phyloP scores from a whole-genome alignment of 2,888 invertebrate genomes.

The Diogma glabrata region DNA sequence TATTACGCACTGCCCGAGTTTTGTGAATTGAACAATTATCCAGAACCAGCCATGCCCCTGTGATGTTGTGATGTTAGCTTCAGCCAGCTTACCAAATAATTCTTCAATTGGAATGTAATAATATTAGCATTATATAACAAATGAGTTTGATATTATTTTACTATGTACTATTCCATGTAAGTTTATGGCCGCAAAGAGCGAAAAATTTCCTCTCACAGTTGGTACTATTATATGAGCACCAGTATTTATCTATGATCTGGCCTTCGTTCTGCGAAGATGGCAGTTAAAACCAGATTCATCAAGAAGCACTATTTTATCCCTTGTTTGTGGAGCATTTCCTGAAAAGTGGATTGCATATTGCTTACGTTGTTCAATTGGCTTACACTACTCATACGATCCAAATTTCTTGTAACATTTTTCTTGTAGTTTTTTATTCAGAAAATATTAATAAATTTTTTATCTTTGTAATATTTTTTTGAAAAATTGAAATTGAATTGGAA shows the following conservation, averaged over 20 bases:
- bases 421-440: too few species aligned
- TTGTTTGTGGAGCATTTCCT: neutral
- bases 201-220: neutral
- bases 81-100: too few species aligned
- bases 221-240: conserved; percentile 3
- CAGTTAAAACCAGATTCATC: conserved; percentile 2
- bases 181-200: too few species aligned
- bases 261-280: conserved; percentile 3
- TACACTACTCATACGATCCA: neutral
- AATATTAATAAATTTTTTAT: too few species aligned
- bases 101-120: conserved; percentile 5
- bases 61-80: too few species aligned
- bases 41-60: too few species aligned
- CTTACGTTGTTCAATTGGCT: neutral
- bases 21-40: too few species aligned
- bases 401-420: neutral
- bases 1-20: too few species aligned
- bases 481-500: too few species aligned
- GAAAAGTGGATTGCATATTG: neutral
- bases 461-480: too few species aligned
- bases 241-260: neutral
- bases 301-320: conserved; percentile 7
- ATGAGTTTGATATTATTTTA: neutral
- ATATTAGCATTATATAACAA: neutral
- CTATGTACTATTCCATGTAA: conserved; percentile 1